Conservation (phyloP, 30 jellyfish, hydroid and myxozoan species). For the Cassiopea andromeda region DNA sequence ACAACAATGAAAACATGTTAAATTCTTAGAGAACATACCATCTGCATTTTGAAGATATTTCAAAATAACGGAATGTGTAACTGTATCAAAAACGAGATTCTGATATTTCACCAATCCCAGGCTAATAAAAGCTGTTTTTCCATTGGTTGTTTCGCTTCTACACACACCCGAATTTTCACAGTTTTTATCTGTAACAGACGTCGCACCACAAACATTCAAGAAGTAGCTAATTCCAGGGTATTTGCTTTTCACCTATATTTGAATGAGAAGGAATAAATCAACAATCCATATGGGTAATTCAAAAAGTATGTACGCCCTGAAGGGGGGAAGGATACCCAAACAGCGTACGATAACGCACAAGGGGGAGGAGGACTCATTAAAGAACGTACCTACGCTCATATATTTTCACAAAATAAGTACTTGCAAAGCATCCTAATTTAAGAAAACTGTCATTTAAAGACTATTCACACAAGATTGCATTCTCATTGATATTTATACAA, state of each 20-base stretch:
- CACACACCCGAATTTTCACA: slow-evolving; percentile 70
- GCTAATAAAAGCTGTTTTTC: slow-evolving; percentile 9
- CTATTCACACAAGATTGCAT: too few relatives aligned
- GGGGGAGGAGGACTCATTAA: too few relatives aligned
- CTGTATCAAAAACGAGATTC: slow-evolving; percentile 39
- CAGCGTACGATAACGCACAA: too few relatives aligned
- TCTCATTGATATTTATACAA: too few relatives aligned
- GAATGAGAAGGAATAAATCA: neutral
- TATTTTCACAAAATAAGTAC: too few relatives aligned
- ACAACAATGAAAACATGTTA: too few relatives aligned
- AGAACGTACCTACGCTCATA: too few relatives aligned
- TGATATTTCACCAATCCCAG: slow-evolving; percentile 61
- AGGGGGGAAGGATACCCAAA: too few relatives aligned
- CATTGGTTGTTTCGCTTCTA: slow-evolving; percentile 29
- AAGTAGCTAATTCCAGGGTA: slow-evolving; percentile 29
- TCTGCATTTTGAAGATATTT: slow-evolving; percentile 62
- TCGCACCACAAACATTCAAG: slow-evolving; percentile 57
- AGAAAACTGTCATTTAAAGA: too few relatives aligned
- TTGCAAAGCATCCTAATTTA: too few relatives aligned
- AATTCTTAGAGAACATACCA: neutral
- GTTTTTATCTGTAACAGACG: slow-evolving; percentile 30
- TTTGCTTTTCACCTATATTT: slow-evolving; percentile 45
- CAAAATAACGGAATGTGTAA: slow-evolving; percentile 16
- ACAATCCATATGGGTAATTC: neutral
- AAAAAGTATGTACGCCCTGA: too few relatives aligned